These are phyloP conservation scores for Oncorhynchus clarkii DNA, from an alignment of 2,113 vertebrate species.

Conservation along the genomic window DNA sequence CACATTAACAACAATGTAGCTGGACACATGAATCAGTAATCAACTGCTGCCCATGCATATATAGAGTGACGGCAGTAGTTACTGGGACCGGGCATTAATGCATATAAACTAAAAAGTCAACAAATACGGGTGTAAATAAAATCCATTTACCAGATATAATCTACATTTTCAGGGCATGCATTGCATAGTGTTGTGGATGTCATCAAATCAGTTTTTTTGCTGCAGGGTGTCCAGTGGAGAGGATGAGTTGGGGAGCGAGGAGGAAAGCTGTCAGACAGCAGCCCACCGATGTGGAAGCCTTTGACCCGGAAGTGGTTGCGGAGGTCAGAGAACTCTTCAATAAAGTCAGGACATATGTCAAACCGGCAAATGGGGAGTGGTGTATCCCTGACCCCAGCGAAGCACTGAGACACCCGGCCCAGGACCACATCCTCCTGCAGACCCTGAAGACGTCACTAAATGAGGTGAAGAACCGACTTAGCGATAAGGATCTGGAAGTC, in stretches of 20 bases:
- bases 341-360: conserved; percentile 77
- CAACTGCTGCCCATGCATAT: neutral
- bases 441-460: conserved; percentile 86
- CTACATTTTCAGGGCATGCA: conserved; percentile 8
- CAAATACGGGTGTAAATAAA: neutral
- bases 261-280: conserved; percentile 63
- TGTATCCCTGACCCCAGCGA: conserved; percentile 73
- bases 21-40: neutral
- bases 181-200: neutral
- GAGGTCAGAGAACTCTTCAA: conserved; percentile 83
- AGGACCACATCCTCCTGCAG: conserved; percentile 71
- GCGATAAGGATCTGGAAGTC: conserved; percentile 88
- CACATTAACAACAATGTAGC: too few species aligned
- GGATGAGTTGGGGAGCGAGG: conserved; percentile 75
- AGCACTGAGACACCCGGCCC: conserved; percentile 64
- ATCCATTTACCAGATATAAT: conserved; percentile 7
- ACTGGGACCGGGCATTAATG: neutral
- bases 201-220: neutral
- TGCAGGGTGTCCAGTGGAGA: conserved; percentile 39
- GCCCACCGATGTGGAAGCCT: conserved; percentile 41
- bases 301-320: conserved; percentile 65
- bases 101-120: conserved; percentile 8
- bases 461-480: conserved; percentile 87
- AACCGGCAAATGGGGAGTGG: conserved; percentile 79
- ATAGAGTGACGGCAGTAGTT: too few species aligned